These are phyloP conservation scores for Xestia sexstrigata DNA, from an alignment of 2,888 invertebrate species.

Conservation along the genomic window DNA sequence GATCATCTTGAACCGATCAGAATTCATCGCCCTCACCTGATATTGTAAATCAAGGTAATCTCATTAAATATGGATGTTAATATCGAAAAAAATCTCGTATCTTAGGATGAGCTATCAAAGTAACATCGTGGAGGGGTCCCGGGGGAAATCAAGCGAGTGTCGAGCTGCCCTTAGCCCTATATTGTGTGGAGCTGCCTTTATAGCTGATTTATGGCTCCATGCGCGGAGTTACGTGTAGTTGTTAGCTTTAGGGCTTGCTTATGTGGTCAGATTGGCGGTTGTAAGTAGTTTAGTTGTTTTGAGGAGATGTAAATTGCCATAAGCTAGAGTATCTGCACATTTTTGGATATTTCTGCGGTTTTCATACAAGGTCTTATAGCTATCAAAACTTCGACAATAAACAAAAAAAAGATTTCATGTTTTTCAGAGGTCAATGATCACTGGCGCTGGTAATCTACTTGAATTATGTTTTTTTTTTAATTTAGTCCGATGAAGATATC, in stretches of 20 bases:
- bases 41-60: constrained; percentile 53
- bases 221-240: constrained; percentile 29
- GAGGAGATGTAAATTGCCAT: neutral
- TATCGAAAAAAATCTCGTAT: constrained; percentile 59
- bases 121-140: constrained; percentile 48
- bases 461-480: neutral
- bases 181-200: constrained; percentile 55
- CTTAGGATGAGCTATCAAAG: constrained; percentile 60
- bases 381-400: neutral
- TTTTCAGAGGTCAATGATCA: neutral
- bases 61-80: constrained; percentile 63
- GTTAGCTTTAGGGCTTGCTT: constrained; percentile 30
- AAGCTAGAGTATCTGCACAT: neutral
- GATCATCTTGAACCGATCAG: constrained; percentile 18
- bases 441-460: neutral
- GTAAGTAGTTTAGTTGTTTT: constrained; percentile 10
- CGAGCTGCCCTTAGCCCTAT: constrained; percentile 53
- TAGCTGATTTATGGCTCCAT: constrained; percentile 63
- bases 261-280: neutral
- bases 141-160: constrained; percentile 70
- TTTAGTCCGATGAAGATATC: neutral
- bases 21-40: constrained; percentile 31
- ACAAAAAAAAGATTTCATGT: neutral
- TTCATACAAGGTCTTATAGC: neutral
- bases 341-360: neutral